Percentiles rank a stretch among this genome's conserved stretches.
phyloP scores from a whole-genome alignment of 2,797 vertebrate species.

The Pelochelys cantorii region DNA sequence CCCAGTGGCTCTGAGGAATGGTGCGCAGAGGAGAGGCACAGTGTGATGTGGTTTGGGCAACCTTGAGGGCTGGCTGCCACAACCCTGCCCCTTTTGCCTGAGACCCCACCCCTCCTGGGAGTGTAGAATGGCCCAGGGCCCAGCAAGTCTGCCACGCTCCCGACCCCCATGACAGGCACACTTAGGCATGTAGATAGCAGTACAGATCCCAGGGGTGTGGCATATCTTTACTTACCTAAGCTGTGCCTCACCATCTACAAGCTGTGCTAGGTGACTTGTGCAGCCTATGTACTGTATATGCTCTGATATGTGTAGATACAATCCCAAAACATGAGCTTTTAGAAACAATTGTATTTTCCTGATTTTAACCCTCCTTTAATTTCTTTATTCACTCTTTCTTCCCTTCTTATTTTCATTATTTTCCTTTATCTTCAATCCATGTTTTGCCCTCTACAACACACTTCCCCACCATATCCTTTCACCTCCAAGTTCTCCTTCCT shows the following conservation, averaged over 20 bases:
- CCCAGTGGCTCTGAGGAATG: too few species aligned
- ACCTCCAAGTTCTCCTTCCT: neutral
- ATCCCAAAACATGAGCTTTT: neutral
- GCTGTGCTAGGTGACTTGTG: neutral
- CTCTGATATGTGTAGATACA: neutral
- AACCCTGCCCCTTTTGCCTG: too few species aligned
- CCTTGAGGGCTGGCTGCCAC: too few species aligned
- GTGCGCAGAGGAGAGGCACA: too few species aligned
- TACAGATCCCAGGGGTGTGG: neutral
- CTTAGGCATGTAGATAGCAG: neutral
- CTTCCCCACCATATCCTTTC: too few species aligned
- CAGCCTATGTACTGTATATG: neutral
- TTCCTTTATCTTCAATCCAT: conserved; percentile 14
- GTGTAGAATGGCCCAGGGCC: too few species aligned
- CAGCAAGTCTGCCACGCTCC: too few species aligned
- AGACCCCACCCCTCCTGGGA: too few species aligned
- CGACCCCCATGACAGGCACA: neutral
- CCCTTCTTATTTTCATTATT: neutral
- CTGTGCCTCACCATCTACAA: neutral
- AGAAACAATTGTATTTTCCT: neutral
- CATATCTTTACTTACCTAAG: neutral
- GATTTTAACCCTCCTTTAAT: neutral
- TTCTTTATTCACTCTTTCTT: neutral
- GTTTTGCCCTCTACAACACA: conserved; percentile 57
- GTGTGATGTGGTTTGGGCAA: too few species aligned